Evolutionary conservation across 2,797 vertebrate species (phyloP).

Genomic region (Phrynocephalus vlangalii): DNA sequence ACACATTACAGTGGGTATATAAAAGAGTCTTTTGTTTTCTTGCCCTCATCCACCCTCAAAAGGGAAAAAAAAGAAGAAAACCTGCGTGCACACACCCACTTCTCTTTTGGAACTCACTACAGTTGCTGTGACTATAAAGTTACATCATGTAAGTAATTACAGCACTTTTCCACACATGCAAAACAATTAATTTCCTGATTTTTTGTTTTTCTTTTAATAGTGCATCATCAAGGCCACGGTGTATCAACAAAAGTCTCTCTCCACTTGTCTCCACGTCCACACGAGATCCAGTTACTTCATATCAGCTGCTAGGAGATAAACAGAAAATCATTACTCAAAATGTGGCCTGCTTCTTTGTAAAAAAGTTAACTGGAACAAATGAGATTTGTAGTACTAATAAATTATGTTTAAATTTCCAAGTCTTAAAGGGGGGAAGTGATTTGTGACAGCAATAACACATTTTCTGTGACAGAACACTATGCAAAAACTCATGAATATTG

Average conservation of each 20-base stretch:
- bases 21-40: constrained; percentile 61
- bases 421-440: not conserved
- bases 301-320: constrained; percentile 66
- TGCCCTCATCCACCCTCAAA: constrained; percentile 51
- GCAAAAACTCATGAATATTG: not conserved
- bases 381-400: not conserved
- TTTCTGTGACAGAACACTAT: not conserved
- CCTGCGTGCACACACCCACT: constrained; percentile 63
- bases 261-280: constrained; percentile 54
- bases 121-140: constrained; percentile 79
- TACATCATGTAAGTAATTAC: constrained; percentile 72
- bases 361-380: too few relatives aligned
- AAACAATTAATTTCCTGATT: constrained; percentile 75
- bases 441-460: not conserved
- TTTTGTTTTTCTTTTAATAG: constrained; percentile 74
- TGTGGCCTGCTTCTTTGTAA: not conserved
- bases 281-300: constrained; percentile 50
- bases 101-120: constrained; percentile 74
- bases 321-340: constrained; percentile 4
- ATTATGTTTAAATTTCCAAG: not conserved
- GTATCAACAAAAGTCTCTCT: constrained; percentile 75
- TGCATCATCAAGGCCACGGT: constrained; percentile 79
- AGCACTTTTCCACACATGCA: constrained; percentile 75
- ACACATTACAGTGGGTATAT: constrained; percentile 51
- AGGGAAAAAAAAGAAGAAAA: constrained; percentile 29